Evolutionary conservation across 2,113 vertebrate genomes (phyloP), one percentile per base, ranked within the genome.

Genomic region (Rostratula benghalensis): DNA sequence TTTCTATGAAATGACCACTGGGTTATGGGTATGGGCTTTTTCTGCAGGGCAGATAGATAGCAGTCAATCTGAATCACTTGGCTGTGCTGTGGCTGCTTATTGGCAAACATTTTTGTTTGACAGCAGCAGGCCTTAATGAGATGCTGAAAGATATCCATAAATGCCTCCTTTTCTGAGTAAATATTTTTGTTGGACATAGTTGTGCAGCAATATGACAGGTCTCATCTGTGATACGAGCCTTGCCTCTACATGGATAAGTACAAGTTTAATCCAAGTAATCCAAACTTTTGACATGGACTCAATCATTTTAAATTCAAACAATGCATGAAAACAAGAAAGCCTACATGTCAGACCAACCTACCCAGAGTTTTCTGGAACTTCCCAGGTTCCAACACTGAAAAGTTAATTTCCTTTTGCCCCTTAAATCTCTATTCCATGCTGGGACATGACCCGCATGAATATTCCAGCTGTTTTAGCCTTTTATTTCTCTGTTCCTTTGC

Each of bases 401-500:
- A 84, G 21, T 90, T 94, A 91, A 89, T 95, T 95, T 95, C 25
- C 35, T 94, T 70, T 80, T 91, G 51, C 77, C 30, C 71, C 64
- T 84, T 71, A 64, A 87, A 56, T 56, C 35, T 84, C 57, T 89
- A 4, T 91, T 83, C 83, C 86, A 61, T 89, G 91, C 35, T 92
- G 41, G n/a, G 65, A 90, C 95, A 93, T 20, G 90, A 95, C 39
- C 22, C 3, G 3, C 45, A 54, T 46, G 31, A 37, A 81, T 76
- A 95, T 63, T 96, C 25, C 18, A 14, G 67, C 23, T 50, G 11
- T 75, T 95, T 94, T 71, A 54, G n/a, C 35, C n/a, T 59, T 92
- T 92, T 88, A 33, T 91, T 95, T 84, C 91, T 95, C 89, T 95
- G 77, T 75, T 80, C 94, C 39, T 86, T 86, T 97, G 94, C 96